phyloP scores from a whole-genome alignment of 1,140 invertebrate genomes.

The Diorhabda sublineata region DNA sequence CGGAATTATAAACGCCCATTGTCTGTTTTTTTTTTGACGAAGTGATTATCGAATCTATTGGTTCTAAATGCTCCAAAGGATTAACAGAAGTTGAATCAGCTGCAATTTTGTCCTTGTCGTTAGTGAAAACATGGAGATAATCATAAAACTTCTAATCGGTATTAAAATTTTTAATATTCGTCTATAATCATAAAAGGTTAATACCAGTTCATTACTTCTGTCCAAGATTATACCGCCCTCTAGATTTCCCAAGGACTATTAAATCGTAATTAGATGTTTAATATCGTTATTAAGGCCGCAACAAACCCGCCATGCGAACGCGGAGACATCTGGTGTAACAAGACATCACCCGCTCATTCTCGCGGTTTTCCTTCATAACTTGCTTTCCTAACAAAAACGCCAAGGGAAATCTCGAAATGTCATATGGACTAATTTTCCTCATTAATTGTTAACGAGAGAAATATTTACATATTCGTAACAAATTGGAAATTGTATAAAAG shows the following conservation, averaged over 20 bases:
- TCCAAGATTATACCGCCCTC: background rate
- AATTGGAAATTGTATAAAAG: too few relatives aligned
- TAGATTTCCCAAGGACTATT: constrained; percentile 10
- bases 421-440: background rate
- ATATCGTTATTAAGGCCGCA: constrained; percentile 17
- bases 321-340: constrained; percentile 15
- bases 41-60: too few relatives aligned
- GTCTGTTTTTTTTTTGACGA: too few relatives aligned
- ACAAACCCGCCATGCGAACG: constrained; percentile 1
- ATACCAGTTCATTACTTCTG: constrained; percentile 2
- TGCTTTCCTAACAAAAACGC: background rate
- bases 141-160: background rate
- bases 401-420: background rate
- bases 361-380: constrained; percentile 10
- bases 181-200: background rate
- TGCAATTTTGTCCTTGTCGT: too few relatives aligned
- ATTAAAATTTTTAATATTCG: background rate
- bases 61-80: too few relatives aligned
- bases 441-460: too few relatives aligned
- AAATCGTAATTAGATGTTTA: constrained; percentile 16
- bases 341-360: constrained; percentile 7
- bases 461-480: too few relatives aligned
- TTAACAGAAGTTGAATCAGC: too few relatives aligned
- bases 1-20: too few relatives aligned
- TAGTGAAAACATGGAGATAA: background rate